Evolutionary conservation across 1,140 invertebrate species (phyloP).

Genomic region (Lordiphosa collinella): DNA sequence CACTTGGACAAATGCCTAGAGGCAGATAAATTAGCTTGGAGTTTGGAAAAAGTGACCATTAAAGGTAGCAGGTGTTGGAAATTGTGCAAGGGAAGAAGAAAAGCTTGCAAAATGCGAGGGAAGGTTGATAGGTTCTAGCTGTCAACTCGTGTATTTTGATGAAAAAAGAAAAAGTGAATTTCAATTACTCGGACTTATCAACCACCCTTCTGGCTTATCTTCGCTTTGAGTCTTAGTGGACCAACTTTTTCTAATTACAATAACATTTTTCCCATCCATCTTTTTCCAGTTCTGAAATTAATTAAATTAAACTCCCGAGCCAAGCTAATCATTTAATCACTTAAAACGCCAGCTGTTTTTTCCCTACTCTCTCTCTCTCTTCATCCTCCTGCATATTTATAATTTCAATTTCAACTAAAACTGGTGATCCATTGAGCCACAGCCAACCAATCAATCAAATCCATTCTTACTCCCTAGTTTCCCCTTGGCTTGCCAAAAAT

Average conservation of each 20-base stretch:
- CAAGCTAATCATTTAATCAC: constrained; percentile 55
- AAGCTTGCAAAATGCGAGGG: too few relatives aligned
- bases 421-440: constrained; percentile 62
- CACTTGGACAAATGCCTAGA: neutral
- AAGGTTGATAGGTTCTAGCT: too few relatives aligned
- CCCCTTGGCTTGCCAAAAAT: constrained; percentile 4
- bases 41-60: too few relatives aligned
- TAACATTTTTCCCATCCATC: too few relatives aligned
- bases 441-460: constrained; percentile 68
- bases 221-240: too few relatives aligned
- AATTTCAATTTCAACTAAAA: constrained; percentile 69
- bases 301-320: constrained; percentile 55
- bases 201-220: too few relatives aligned
- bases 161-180: too few relatives aligned
- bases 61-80: too few relatives aligned
- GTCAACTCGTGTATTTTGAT: too few relatives aligned
- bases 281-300: constrained; percentile 30
- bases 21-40: neutral
- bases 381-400: constrained; percentile 60
- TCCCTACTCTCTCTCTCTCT: neutral
- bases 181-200: too few relatives aligned
- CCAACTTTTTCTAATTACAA: too few relatives aligned
- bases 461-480: constrained; percentile 18
- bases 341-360: constrained; percentile 61
- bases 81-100: too few relatives aligned